Evolutionary conservation across 2,888 invertebrate genomes (phyloP).

Genomic region (Ectobius pallidus): DNA sequence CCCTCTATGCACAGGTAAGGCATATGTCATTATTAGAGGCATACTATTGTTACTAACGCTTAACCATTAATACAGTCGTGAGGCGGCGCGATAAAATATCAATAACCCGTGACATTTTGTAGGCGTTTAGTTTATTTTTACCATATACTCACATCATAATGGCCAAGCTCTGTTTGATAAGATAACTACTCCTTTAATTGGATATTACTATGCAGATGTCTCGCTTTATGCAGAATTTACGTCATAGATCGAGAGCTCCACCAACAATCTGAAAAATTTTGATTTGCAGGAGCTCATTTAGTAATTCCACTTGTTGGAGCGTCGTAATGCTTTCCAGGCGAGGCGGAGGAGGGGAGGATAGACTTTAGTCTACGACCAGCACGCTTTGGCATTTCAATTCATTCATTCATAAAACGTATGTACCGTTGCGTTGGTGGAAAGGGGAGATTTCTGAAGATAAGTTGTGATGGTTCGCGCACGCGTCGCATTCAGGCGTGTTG

Average conservation of each 20-base stretch:
- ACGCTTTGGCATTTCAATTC: conserved; percentile 10
- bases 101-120: too few relatives aligned
- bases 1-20: too few relatives aligned
- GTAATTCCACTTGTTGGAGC: neutral
- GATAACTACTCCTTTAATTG: too few relatives aligned
- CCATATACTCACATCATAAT: too few relatives aligned
- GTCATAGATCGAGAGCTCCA: neutral
- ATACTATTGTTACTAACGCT: too few relatives aligned
- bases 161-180: too few relatives aligned
- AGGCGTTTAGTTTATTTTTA: too few relatives aligned
- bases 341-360: neutral
- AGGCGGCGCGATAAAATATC: too few relatives aligned
- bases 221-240: too few relatives aligned
- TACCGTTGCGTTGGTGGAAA: neutral
- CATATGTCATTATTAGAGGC: too few relatives aligned
- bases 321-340: neutral
- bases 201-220: too few relatives aligned
- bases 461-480: neutral
- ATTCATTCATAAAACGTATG: conserved; percentile 20
- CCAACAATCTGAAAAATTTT: conserved; percentile 5
- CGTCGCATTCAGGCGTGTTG: neutral
- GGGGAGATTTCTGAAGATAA: neutral
- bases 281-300: neutral
- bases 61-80: too few relatives aligned
- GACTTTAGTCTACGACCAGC: neutral